Percentiles rank a stretch among this genome's conserved stretches.
These are phyloP conservation scores for Amblyopsis hoosieri DNA, from an alignment of 2,797 vertebrate genomes.

Conservation along the genomic window DNA sequence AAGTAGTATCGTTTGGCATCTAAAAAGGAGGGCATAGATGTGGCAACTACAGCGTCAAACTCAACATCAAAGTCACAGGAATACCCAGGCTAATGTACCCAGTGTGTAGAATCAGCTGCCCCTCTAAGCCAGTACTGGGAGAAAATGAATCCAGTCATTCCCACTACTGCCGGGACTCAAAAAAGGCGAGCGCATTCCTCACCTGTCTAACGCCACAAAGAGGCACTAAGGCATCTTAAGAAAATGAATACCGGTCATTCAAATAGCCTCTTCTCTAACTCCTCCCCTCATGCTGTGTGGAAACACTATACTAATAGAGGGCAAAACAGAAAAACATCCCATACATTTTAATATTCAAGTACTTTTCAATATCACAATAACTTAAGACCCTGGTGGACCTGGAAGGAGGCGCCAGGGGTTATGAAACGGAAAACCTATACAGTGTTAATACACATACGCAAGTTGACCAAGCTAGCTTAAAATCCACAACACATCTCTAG, in stretches of 20 bases:
- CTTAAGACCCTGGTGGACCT: slow-evolving; percentile 70
- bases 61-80: neutral
- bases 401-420: slow-evolving; percentile 52
- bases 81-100: too few relatives aligned
- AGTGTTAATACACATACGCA: slow-evolving; percentile 72
- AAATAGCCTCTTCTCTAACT: slow-evolving; percentile 50
- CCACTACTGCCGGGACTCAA: slow-evolving; percentile 7
- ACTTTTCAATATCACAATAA: slow-evolving; percentile 80
- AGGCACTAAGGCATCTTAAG: slow-evolving; percentile 67
- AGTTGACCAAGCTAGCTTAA: slow-evolving; percentile 45
- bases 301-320: slow-evolving; percentile 42
- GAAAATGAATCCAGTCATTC: slow-evolving; percentile 3
- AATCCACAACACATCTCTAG: slow-evolving; percentile 53
- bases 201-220: slow-evolving; percentile 39
- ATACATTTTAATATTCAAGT: slow-evolving; percentile 79
- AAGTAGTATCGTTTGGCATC: too few relatives aligned
- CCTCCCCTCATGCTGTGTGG: slow-evolving; percentile 46
- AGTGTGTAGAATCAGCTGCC: neutral
- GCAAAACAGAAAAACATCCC: slow-evolving; percentile 37
- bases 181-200: slow-evolving; percentile 17
- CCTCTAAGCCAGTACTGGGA: neutral
- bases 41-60: neutral
- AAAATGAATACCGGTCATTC: slow-evolving; percentile 69
- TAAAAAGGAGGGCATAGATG: neutral
- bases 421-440: slow-evolving; percentile 63